Evolutionary conservation across 2,797 vertebrate genomes (phyloP).

Genomic region (Remorina albescens): DNA sequence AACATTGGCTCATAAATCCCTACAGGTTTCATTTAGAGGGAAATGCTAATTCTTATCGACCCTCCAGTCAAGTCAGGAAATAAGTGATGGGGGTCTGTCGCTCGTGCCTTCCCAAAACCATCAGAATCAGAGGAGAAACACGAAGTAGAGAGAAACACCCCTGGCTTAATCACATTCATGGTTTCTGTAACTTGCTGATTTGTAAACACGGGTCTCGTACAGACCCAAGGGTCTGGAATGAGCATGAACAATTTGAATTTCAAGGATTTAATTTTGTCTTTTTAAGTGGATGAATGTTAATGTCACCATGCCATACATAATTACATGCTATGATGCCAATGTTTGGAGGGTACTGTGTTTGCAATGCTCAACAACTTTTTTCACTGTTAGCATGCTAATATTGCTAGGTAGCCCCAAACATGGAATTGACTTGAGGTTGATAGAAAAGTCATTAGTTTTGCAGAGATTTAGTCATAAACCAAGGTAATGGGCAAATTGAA

Average conservation of each 20-base stretch:
- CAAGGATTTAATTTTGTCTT: slow-evolving; percentile 15
- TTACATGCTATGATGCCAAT: not conserved
- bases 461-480: not conserved
- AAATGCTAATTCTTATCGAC: slow-evolving; percentile 73
- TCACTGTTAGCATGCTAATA: not conserved
- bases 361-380: not conserved
- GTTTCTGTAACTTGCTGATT: slow-evolving; percentile 39
- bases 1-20: slow-evolving; percentile 46
- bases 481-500: not conserved
- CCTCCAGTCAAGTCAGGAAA: slow-evolving; percentile 56
- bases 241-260: slow-evolving; percentile 13
- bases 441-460: not conserved
- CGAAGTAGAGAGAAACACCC: slow-evolving; percentile 26
- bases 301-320: not conserved
- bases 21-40: slow-evolving; percentile 56
- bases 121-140: slow-evolving; percentile 18
- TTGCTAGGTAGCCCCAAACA: not conserved
- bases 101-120: slow-evolving; percentile 41
- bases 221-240: slow-evolving; percentile 20
- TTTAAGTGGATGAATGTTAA: slow-evolving; percentile 1
- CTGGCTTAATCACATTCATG: slow-evolving; percentile 59
- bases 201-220: slow-evolving; percentile 1
- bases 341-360: not conserved
- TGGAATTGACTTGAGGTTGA: too few relatives aligned
- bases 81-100: slow-evolving; percentile 55